Percentiles rank a stretch among this genome's conserved stretches.
phyloP scores from a whole-genome alignment of 2,113 vertebrate genomes.

The Gorsachius goisagi region DNA sequence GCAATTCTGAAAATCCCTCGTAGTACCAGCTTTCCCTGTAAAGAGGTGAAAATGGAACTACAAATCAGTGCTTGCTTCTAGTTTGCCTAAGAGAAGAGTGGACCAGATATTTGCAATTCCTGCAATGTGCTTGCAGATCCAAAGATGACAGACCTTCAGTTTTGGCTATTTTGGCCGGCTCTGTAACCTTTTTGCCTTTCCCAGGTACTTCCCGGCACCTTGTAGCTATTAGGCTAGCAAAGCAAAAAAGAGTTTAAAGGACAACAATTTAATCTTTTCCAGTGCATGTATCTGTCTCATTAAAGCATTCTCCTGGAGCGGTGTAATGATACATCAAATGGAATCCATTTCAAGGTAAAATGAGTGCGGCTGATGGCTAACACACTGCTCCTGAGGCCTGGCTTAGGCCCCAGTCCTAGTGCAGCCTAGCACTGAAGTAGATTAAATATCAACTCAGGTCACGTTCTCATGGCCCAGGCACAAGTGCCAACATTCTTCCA shows the following conservation, averaged over 20 bases:
- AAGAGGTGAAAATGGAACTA: neutral
- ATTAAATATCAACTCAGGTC: slow-evolving; percentile 78
- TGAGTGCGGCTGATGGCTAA: slow-evolving; percentile 52
- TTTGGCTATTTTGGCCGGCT: neutral
- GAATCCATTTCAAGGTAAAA: slow-evolving; percentile 57
- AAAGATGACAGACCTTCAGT: neutral
- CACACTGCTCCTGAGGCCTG: slow-evolving; percentile 56
- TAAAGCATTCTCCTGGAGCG: slow-evolving; percentile 68
- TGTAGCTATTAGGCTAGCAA: slow-evolving; percentile 43
- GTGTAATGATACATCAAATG: slow-evolving; percentile 63
- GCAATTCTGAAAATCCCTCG: neutral
- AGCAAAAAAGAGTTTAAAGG: slow-evolving; percentile 15
- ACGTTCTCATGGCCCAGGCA: slow-evolving; percentile 73
- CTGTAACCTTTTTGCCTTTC: slow-evolving; percentile 37
- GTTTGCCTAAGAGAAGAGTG: fast-evolving
- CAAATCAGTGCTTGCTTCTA: neutral
- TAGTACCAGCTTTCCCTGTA: neutral
- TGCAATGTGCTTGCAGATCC: neutral
- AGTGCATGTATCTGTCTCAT: slow-evolving; percentile 65
- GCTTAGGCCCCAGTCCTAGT: slow-evolving; percentile 54
- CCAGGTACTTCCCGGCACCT: slow-evolving; percentile 49
- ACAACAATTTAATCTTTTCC: slow-evolving; percentile 67
- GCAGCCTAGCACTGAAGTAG: slow-evolving; percentile 73
- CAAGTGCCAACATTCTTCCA: slow-evolving; percentile 76
- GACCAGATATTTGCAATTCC: neutral